Evolutionary conservation across 2,113 vertebrate genomes (phyloP), one percentile per base, ranked within the genome.

Genomic region (Anas platyrhynchos): DNA sequence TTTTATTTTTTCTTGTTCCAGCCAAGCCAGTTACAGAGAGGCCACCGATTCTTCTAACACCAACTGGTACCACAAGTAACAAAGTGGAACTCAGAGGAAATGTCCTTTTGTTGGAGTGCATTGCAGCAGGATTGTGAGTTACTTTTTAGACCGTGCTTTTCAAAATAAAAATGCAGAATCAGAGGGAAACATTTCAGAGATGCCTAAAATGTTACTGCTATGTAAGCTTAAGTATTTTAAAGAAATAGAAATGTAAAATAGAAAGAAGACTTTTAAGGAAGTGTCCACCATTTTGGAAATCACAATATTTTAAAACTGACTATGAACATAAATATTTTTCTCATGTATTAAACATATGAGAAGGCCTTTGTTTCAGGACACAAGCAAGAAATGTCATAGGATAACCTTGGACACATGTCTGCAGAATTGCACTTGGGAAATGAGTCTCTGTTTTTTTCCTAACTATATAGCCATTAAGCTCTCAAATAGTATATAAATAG

Each of bases 81-180:
- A 99, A 98, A 97, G 98, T 98, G 83, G 99, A 99, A 50, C 96
- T 99, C 91, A 98, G 98, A 97, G 99, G 99, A 97, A 98, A 99
- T 73, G 97, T 98, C 62, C 98, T 99, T 95, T 98, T 99, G 73
- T 96, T 99, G 93, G 99, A 99, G 96, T 99, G 99, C 91, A 99
- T 99, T 16, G 99, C 99, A 34, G 99, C 99, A 93, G 99, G 99
- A 96, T 97, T 99, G 99, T 99, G 97, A 99, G 99, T 99, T 84
- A 66, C 56, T 68, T 92, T 87, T 89, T 69, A 77, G 43, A 27
- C 2, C 3, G 4, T 36, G 23, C 85, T 90, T 32, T 90, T 15
- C 65, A 63, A 50, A 84, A 62, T 72, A 69, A 29, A 87, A 86
- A 22, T 67, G 13, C 12, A 62, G 68, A 73, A 84, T n/a, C 11